These are phyloP conservation scores for Rhodophaea formosa DNA, from an alignment of 2,888 invertebrate genomes.

Conservation along the genomic window DNA sequence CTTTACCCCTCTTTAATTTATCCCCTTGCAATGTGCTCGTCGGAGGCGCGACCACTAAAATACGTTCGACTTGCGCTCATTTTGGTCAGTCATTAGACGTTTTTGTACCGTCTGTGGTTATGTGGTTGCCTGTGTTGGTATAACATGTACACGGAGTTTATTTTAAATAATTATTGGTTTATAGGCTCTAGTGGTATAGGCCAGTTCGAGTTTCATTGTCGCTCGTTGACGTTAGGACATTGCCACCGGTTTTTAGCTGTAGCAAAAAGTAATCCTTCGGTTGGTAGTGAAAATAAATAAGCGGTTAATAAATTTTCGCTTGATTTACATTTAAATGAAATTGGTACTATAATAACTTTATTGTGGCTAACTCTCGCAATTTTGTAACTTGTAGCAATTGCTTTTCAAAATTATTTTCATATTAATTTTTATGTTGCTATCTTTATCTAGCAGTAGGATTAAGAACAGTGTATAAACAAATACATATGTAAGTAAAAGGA, in stretches of 20 bases:
- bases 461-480: too few relatives aligned
- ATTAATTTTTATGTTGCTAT: neutral
- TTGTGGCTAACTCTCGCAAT: neutral
- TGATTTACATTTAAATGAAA: conserved; percentile 1
- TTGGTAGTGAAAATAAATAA: conserved; percentile 1
- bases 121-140: conserved; percentile 25
- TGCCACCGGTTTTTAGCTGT: conserved; percentile 1
- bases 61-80: conserved; percentile 37
- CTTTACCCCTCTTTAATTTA: neutral
- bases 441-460: neutral
- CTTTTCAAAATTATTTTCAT: neutral
- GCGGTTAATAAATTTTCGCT: neutral
- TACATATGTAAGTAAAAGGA: too few relatives aligned
- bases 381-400: neutral
- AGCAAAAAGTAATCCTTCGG: neutral
- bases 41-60: conserved; percentile 41
- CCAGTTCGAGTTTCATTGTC: conserved; percentile 20
- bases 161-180: conserved; percentile 43
- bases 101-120: conserved; percentile 23
- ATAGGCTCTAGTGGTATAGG: conserved; percentile 25
- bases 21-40: conserved; percentile 22
- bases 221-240: conserved; percentile 3
- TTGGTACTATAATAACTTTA: neutral
- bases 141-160: conserved; percentile 43
- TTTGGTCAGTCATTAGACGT: conserved; percentile 38